phyloP scores from a whole-genome alignment of 2,113 vertebrate genomes.

The Irena cyanogastra region DNA sequence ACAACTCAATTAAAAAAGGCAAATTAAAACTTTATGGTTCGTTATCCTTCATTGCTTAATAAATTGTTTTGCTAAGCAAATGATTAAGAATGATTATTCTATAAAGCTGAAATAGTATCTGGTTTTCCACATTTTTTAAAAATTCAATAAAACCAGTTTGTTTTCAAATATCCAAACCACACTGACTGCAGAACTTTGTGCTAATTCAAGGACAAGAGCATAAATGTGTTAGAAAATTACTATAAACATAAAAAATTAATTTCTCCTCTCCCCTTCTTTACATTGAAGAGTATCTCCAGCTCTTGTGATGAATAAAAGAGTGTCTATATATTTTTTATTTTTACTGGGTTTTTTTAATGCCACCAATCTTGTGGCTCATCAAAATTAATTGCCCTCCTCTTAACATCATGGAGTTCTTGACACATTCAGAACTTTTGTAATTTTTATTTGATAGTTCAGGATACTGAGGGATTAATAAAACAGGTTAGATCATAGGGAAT shows the following conservation, averaged over 20 bases:
- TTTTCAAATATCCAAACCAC: background rate
- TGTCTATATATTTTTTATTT: background rate
- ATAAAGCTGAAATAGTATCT: constrained; percentile 46
- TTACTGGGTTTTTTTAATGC: background rate
- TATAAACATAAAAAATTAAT: background rate
- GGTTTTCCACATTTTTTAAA: constrained; percentile 26
- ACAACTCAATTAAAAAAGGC: constrained; percentile 84
- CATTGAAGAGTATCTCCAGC: background rate
- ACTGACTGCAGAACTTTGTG: background rate
- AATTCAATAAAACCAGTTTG: background rate
- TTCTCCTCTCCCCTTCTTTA: background rate
- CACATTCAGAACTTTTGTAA: background rate
- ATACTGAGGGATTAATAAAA: background rate
- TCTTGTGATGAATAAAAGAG: background rate
- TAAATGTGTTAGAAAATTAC: background rate
- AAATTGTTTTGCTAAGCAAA: constrained; percentile 75
- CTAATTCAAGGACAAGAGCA: background rate
- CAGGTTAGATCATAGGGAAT: background rate
- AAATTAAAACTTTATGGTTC: constrained; percentile 80
- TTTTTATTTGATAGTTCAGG: background rate
- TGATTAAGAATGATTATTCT: constrained; percentile 73
- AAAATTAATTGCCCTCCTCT: background rate
- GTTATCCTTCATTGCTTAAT: constrained; percentile 75
- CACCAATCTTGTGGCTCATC: background rate
- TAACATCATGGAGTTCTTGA: background rate